Evolutionary conservation across 1,140 invertebrate species (phyloP).

Genomic region (Battus philenor): DNA sequence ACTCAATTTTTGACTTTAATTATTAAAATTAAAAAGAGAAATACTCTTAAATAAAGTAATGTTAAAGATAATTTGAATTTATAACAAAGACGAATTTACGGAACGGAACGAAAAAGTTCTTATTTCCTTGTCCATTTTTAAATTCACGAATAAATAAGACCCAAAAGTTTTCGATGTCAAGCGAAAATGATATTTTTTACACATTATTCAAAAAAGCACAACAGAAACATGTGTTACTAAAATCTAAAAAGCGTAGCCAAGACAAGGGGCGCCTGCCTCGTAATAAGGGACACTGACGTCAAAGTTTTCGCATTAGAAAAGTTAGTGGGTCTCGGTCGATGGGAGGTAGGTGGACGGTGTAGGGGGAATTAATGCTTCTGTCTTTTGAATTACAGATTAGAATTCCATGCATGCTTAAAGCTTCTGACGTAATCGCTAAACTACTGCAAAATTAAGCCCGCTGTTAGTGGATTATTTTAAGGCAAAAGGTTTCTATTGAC

Average conservation of each 20-base stretch:
- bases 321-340: slow-evolving; percentile 52
- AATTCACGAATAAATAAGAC: background rate
- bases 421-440: slow-evolving; percentile 29
- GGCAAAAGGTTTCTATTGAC: slow-evolving; percentile 6
- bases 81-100: too few species aligned
- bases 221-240: slow-evolving; percentile 29
- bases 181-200: slow-evolving; percentile 1
- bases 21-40: too few species aligned
- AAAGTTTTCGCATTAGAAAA: slow-evolving; percentile 57
- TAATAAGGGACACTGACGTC: slow-evolving; percentile 51
- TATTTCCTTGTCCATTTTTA: background rate
- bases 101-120: background rate
- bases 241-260: slow-evolving; percentile 20
- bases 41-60: too few species aligned
- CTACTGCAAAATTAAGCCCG: slow-evolving; percentile 30
- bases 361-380: slow-evolving; percentile 30
- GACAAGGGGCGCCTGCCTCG: slow-evolving; percentile 12
- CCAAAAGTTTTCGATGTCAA: background rate
- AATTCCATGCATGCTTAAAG: slow-evolving; percentile 19
- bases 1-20: too few species aligned
- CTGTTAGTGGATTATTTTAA: slow-evolving; percentile 15
- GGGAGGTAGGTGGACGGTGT: slow-evolving; percentile 19
- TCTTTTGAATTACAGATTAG: slow-evolving; percentile 23
- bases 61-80: too few species aligned
- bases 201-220: background rate